Percentiles rank a stretch among this genome's conserved stretches.
Conservation (phyloP, 2,113 vertebrate species). For the Rhinolophus ferrumequinum region DNA sequence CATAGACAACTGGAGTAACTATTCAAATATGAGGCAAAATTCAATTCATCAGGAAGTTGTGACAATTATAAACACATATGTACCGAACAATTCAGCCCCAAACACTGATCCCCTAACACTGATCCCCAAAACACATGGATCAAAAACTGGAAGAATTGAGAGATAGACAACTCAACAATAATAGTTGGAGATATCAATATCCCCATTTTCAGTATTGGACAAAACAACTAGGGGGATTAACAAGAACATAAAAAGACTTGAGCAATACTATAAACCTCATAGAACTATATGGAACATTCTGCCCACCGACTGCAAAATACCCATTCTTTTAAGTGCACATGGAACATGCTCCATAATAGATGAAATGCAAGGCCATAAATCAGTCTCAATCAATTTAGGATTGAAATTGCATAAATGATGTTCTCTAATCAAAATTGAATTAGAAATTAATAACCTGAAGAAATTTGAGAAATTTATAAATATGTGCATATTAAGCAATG, state of each 20-base stretch:
- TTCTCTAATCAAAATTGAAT: not conserved
- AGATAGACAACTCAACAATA: not conserved
- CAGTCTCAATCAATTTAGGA: not conserved
- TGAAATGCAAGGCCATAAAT: not conserved
- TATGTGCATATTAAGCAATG: not conserved
- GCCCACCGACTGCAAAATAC: not conserved
- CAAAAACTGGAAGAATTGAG: not conserved
- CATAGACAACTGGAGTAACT: not conserved
- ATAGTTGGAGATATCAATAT: not conserved
- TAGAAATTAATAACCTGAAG: not conserved
- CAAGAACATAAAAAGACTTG: not conserved
- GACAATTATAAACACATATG: not conserved
- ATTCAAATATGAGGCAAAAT: not conserved
- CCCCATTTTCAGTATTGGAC: not conserved
- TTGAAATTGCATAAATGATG: not conserved
- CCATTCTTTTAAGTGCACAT: not conserved
- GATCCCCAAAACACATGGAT: not conserved
- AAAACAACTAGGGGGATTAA: not conserved
- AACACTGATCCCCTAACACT: no score
- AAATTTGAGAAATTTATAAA: not conserved
- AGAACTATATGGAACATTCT: not conserved
- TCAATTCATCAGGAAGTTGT: not conserved
- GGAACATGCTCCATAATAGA: not conserved
- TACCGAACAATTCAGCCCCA: not conserved
- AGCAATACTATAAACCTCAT: not conserved